These are phyloP conservation scores for Haliclystus octoradiatus DNA, from an alignment of 30 jellyfish, hydroid and myxozoan species.

Conservation along the genomic window DNA sequence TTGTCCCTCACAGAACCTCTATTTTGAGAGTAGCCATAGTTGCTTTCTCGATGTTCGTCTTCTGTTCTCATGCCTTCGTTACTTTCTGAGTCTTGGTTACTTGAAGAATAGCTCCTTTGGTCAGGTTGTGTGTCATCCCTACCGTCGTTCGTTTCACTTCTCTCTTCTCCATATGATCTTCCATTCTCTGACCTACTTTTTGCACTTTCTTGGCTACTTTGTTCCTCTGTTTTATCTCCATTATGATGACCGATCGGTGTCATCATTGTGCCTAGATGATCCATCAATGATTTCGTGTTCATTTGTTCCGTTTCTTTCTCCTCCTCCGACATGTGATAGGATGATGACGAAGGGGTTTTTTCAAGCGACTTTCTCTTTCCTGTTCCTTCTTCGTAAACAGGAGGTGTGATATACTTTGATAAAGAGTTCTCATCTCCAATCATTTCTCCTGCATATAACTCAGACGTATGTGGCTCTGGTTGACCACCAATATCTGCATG, in stretches of 20 bases:
- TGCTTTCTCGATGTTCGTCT: neutral
- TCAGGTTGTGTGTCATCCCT: neutral
- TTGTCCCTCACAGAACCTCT: neutral
- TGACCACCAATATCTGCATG: neutral
- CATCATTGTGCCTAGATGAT: slow-evolving; percentile 52
- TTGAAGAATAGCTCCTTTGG: neutral
- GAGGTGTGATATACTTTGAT: slow-evolving; percentile 84
- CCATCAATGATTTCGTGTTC: slow-evolving; percentile 52
- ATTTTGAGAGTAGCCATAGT: neutral
- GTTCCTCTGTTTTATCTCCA: neutral
- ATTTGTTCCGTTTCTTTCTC: slow-evolving; percentile 44
- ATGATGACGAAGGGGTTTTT: neutral
- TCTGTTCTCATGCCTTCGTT: neutral
- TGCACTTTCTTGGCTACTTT: neutral
- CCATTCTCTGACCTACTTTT: neutral
- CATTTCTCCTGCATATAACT: slow-evolving; percentile 78
- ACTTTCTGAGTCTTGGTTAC: no score
- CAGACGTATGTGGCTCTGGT: slow-evolving; percentile 8
- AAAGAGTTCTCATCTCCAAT: slow-evolving; percentile 73
- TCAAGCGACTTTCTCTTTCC: neutral
- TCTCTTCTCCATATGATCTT: neutral
- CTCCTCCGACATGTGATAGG: slow-evolving; percentile 12
- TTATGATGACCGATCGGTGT: slow-evolving; percentile 26
- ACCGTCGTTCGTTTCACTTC: neutral
- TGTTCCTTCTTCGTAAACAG: slow-evolving; percentile 66